Evolutionary conservation across 2,888 invertebrate genomes (phyloP), one percentile per base, ranked within the genome.

Genomic region (Lacanobia wlatinum): DNA sequence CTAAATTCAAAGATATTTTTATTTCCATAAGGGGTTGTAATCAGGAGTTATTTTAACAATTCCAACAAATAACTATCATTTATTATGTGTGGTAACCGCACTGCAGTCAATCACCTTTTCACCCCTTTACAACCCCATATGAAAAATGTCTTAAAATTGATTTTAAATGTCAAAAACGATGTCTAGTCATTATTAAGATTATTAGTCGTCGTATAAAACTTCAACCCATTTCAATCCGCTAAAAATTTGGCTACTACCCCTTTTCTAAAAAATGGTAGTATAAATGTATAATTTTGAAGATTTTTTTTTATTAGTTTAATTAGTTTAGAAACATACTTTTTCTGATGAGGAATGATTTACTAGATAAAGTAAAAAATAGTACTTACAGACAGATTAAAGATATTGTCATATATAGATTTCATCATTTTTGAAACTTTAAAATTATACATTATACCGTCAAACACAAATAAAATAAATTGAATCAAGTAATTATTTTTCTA

Each of bases 401-500:
- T n/a, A 12, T 48, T 40, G 21, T 0, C 21, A n/a, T 48, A 4
- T 60, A 9, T 21, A 34, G 10, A 67, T 48, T 9, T 6, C 5
- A 34, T 7, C 9, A 18, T 34, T 34, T 34, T 28, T 34, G 1
- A 14, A 3, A 52, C 3, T 28, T 50, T 16, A 56, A 56, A 74
- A 21, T 70, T 46, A 71, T 55, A 52, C 60, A 76, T 43, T 18
- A 1, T 8, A n/a, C 56, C 28, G 78, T 46, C 58, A 67, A 34
- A 34, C 6, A 52, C 1, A 46, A 43, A 23, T 50, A 14, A 23
- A 52, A 55, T 38, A n/a, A 77, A 72, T 60, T 53, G 52, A 78
- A 71, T 53, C 14, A 78, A 76, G 73, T 76, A 72, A 76, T 78
- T 59, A 71, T 72, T 76, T 78, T 64, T 72, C 63, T 48, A 12